Evolutionary conservation across 2,888 invertebrate species (phyloP).

Genomic region (Mythimna ferrago): DNA sequence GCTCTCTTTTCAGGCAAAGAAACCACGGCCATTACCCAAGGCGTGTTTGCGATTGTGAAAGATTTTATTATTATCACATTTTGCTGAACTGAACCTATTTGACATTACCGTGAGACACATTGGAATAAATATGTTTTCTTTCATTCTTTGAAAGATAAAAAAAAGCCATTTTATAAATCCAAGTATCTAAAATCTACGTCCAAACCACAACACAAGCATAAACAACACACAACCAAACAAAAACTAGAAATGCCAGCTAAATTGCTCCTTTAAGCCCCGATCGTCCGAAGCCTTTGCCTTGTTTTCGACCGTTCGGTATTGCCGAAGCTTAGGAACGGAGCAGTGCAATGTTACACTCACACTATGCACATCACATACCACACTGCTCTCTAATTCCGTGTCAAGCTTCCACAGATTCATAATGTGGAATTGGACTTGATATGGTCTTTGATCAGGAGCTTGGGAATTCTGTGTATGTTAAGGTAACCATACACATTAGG

Average conservation of each 20-base stretch:
- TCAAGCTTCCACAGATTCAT: slow-evolving; percentile 27
- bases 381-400: slow-evolving; percentile 12
- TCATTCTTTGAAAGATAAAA: no score
- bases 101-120: no score
- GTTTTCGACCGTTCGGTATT: slow-evolving; percentile 13
- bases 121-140: no score
- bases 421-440: slow-evolving; percentile 7
- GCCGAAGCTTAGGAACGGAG: slow-evolving; percentile 6
- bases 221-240: neutral
- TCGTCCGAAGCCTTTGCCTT: slow-evolving; percentile 9
- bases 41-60: no score
- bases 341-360: slow-evolving; percentile 25
- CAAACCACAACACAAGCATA: neutral
- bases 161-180: neutral
- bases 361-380: slow-evolving; percentile 20
- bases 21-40: no score
- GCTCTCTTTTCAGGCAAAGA: no score
- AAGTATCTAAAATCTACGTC: neutral
- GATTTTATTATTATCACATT: no score
- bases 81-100: no score
- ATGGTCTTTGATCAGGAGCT: neutral
- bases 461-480: slow-evolving; percentile 6
- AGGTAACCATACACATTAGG: no score
- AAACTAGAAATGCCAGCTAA: slow-evolving; percentile 17
- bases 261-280: slow-evolving; percentile 19